Evolutionary conservation across 2,888 invertebrate genomes (phyloP), one percentile per base, ranked within the genome.

Genomic region (Ernsta delagoae): DNA sequence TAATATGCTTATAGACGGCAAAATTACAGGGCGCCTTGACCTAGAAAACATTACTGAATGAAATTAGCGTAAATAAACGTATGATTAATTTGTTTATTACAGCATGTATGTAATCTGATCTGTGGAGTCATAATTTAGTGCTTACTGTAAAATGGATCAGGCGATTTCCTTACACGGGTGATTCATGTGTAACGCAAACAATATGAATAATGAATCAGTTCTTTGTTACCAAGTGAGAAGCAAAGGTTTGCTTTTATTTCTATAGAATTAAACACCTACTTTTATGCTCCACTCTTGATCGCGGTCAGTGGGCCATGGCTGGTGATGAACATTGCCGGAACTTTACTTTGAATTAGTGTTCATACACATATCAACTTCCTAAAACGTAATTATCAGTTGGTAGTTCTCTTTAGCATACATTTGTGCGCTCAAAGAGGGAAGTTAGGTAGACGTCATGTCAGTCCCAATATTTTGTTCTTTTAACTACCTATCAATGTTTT

Each of bases 291-390:
- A 84, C 82, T 81, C 78, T 78, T 73, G 74, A 91, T 85, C 81
- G 86, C 89, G 91, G 92, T 89, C 87, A 92, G 86, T 90, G 82
- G 89, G 91, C 89, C 92, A 90, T 81, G 90, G 88, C 81, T 82
- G 84, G 77, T 83, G 83, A 85, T 84, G 83, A 87, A 77, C 79
- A 83, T 81, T 86, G 85, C 87, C 90, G 89, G 90, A 90, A 89
- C 87, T 84, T 78, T 34, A 62, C 48, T 48, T 57, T 48, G 39
- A 48, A 62, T 34, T 24, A 57, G 11, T 57, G 62, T 61, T 41
- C 50, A 61, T 54, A 67, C 53, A 31, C 53, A n/a, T 53, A 34
- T 34, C 34, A 53, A 53, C 53, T 53, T 53, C 53, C 53, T 53
- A 8, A 9, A 53, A 53, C 5, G 11, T 11, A 9, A 53, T 53